Base-by-base conservation (phyloP, 2,888 invertebrate species). In the Anorthoa munda region DNA sequence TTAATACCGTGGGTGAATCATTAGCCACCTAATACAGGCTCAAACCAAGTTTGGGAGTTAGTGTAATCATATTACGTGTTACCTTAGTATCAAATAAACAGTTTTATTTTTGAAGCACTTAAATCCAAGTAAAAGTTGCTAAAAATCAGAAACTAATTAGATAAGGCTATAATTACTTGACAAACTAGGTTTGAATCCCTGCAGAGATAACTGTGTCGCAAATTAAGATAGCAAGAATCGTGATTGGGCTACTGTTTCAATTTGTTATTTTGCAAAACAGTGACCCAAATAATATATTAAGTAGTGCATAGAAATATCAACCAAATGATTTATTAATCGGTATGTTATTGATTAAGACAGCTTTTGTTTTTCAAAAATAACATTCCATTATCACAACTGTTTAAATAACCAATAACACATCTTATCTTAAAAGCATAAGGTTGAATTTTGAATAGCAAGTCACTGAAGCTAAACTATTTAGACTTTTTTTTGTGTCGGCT, bases 301-400 rank as follows among this genome's bases (percentile, higher is more conserved):
- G 39, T 50, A 61, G 23, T 65, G 12, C 67, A 64, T 63, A 76
- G 46, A 58, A 77, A 59, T 46, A 69, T 26, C 45, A 45, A 5
- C 51, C 56, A 79, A 87, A 84, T 92, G 91, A 92, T 92, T 90
- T 89, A 92, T 92, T 88, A 88, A 91, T 87, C 90, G 86, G 85
- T 69, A 80, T 72, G 83, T 77, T 86, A 79, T 81, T 89, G 88
- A 90, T 88, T 86, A 87, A 86, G 77, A 81, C 86, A 87, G 89
- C 89, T 90, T 86, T 92, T 92, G 89, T 92, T 90, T 87, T 75
- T 78, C 13, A 21, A 64, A 77, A 79, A 45, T 53, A 55, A 31
- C 53, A 26, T 21, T n/a, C 13, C 15, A 26, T 4, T 5, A 17
- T 26, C 11, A n/a, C 18, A 66, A 39, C 13, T 39, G 0, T 31